Conservation (phyloP, 2,797 vertebrate species). For the Cynodonichthys magdalenae region DNA sequence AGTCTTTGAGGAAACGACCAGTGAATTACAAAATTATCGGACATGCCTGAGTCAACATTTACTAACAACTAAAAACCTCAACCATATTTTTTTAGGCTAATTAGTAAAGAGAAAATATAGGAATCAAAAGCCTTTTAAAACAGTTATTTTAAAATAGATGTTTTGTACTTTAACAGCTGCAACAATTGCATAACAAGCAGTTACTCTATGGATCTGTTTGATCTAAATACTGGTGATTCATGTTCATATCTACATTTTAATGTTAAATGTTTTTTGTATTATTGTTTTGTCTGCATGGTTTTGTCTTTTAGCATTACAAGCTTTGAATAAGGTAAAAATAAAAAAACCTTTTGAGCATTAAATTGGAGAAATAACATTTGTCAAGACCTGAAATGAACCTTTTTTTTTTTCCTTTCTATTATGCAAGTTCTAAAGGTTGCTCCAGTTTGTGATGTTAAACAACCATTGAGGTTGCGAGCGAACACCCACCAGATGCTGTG, state of each 20-base stretch:
- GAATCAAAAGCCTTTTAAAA: no score
- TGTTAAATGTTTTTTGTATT: slow-evolving; percentile 4
- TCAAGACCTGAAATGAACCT: slow-evolving; percentile 24
- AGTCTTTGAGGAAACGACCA: neutral
- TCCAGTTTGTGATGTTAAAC: slow-evolving; percentile 49
- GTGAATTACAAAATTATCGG: neutral
- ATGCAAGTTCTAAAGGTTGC: slow-evolving; percentile 26
- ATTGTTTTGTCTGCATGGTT: neutral
- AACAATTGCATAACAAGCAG: no score
- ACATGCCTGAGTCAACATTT: neutral
- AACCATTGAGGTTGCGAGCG: slow-evolving; percentile 33
- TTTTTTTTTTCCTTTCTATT: slow-evolving; percentile 20
- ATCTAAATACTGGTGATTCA: neutral
- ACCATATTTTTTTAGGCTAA: neutral
- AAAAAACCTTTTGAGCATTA: slow-evolving; percentile 22
- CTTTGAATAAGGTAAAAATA: slow-evolving; percentile 34
- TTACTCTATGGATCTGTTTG: no score
- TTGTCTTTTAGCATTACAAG: slow-evolving; percentile 31
- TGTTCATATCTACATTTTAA: slow-evolving; percentile 6
- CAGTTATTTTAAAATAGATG: no score
- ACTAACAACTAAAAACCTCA: neutral
- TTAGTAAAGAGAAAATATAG: no score
- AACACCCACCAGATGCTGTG: slow-evolving; percentile 50
- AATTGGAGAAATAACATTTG: slow-evolving; percentile 43
- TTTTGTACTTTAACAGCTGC: no score